phyloP scores from a whole-genome alignment of 2,113 vertebrate genomes.

The Ia io region DNA sequence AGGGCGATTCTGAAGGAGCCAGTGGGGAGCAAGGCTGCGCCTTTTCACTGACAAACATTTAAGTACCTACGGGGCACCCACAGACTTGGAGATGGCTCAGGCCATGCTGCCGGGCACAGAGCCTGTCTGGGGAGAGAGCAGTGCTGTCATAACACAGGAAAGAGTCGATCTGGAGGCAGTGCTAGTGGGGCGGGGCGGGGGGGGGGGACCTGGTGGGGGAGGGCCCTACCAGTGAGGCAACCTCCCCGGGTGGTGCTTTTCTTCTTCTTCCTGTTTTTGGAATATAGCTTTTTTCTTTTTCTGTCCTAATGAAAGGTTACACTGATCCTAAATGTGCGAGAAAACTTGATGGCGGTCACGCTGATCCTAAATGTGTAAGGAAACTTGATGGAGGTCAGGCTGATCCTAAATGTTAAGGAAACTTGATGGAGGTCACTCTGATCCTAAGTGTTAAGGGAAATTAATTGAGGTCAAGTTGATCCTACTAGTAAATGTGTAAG shows the following conservation, averaged over 20 bases:
- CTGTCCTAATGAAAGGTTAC: not conserved
- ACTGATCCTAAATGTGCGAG: not conserved
- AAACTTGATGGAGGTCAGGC: not conserved
- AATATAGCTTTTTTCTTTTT: not conserved
- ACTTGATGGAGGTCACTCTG: not conserved
- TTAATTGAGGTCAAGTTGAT: not conserved
- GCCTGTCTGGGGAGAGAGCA: no score
- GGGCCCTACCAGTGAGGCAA: fast-evolving
- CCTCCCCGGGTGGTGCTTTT: fast-evolving
- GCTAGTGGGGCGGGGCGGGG: no score
- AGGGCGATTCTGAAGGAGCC: not conserved
- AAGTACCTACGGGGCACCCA: not conserved
- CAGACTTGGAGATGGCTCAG: not conserved
- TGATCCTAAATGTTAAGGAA: not conserved
- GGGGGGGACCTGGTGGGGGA: no score
- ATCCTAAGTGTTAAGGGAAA: not conserved
- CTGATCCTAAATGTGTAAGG: not conserved
- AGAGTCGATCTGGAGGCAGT: not conserved
- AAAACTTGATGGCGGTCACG: not conserved
- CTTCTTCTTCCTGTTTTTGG: not conserved
- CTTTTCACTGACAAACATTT: not conserved
- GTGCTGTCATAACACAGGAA: not conserved
- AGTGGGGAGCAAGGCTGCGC: fast-evolving
- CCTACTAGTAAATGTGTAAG: not conserved
- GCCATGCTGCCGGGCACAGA: fast-evolving